These are phyloP conservation scores for Amblyjoppa proteus DNA, from an alignment of 2,888 invertebrate genomes.

Conservation along the genomic window DNA sequence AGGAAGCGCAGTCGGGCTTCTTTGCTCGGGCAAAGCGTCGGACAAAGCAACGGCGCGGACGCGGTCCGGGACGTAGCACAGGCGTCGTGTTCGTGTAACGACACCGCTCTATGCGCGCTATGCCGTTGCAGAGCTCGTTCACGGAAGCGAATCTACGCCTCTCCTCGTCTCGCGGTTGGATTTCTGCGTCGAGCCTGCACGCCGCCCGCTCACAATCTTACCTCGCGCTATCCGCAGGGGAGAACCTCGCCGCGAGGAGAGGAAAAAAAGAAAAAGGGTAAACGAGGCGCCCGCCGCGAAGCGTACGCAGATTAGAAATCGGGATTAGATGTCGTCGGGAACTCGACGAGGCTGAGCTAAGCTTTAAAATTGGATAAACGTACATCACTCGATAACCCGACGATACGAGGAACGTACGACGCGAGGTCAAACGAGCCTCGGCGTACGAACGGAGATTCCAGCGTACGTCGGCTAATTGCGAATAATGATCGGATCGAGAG, in stretches of 20 bases:
- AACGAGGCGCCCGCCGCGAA: conserved; percentile 2
- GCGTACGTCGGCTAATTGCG: neutral
- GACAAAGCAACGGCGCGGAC: conserved; percentile 57
- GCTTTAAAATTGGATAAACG: conserved; percentile 17
- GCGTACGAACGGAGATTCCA: neutral
- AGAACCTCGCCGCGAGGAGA: conserved; percentile 17
- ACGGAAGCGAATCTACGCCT: conserved; percentile 64
- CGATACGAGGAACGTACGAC: neutral
- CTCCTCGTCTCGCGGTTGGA: conserved; percentile 56
- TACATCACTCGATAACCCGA: conserved; percentile 20
- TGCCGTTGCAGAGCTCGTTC: conserved; percentile 42
- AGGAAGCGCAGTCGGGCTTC: conserved; percentile 72
- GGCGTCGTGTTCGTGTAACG: conserved; percentile 47
- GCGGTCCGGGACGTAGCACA: conserved; percentile 16
- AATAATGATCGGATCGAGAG: neutral
- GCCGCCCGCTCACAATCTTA: neutral
- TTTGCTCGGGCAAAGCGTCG: conserved; percentile 68
- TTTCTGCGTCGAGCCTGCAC: conserved; percentile 47
- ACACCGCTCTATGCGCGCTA: conserved; percentile 17
- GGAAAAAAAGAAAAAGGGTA: conserved; percentile 3
- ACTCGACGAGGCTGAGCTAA: neutral
- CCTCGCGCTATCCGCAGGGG: neutral
- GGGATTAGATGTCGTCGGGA: conserved; percentile 37
- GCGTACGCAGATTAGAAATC: conserved; percentile 44
- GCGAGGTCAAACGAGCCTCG: conserved; percentile 4